Percentiles rank a stretch among this genome's conserved stretches.
Evolutionary conservation across 2,797 vertebrate species (phyloP).

Genomic region (Corythornis leucogaster): DNA sequence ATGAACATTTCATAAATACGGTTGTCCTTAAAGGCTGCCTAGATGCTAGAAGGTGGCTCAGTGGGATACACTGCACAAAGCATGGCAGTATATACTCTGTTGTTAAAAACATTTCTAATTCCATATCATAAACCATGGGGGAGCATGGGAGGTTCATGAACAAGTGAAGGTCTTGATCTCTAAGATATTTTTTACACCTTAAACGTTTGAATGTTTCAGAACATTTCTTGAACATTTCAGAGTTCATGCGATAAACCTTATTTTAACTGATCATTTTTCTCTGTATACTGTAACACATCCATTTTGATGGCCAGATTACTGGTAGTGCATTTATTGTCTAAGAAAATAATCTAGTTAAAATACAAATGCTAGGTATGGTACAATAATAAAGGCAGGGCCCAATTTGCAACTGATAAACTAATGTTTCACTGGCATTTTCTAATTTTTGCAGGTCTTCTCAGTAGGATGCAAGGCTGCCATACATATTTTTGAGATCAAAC

Average conservation of each 20-base stretch:
- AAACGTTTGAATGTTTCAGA: too few relatives aligned
- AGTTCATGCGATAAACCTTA: background rate
- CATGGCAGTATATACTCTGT: background rate
- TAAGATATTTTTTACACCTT: background rate
- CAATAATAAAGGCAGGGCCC: background rate
- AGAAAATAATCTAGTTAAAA: background rate
- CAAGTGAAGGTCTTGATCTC: background rate
- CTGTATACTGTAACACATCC: background rate
- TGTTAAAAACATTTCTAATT: background rate
- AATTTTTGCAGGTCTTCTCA: background rate
- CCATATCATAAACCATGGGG: background rate
- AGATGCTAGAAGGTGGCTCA: background rate
- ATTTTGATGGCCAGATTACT: background rate
- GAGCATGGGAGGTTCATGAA: background rate
- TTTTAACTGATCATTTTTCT: background rate
- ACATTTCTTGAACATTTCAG: background rate
- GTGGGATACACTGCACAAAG: background rate
- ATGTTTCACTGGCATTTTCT: background rate
- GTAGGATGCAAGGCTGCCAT: background rate
- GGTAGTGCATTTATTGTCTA: background rate
- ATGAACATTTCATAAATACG: background rate
- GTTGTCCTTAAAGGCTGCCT: background rate
- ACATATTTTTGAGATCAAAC: background rate
- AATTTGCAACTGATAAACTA: background rate
- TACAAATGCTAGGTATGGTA: background rate